phyloP scores from a whole-genome alignment of 2,113 vertebrate species.

The Mormoops blainvillei region DNA sequence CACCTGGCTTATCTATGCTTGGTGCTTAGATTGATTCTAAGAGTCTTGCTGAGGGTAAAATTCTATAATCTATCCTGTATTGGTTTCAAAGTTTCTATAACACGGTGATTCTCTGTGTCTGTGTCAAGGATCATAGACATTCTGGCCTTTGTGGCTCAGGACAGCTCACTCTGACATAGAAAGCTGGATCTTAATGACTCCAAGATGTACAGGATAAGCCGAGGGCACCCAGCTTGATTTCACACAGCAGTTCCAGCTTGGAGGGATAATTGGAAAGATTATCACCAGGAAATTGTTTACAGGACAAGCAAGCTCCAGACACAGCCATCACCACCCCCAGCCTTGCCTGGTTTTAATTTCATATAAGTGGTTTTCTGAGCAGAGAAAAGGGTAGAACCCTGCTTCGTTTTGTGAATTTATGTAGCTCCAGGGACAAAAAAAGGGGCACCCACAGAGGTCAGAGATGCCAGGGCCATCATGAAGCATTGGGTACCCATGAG shows the following conservation, averaged over 20 bases:
- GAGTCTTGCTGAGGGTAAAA: not conserved
- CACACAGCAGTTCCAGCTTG: constrained; percentile 40
- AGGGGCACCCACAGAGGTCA: not conserved
- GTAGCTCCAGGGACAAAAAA: not conserved
- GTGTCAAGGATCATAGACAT: not conserved
- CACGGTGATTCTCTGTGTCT: not conserved
- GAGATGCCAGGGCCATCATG: not conserved
- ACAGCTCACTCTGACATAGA: constrained; percentile 36
- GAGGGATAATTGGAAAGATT: constrained; percentile 64
- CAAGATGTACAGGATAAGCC: constrained; percentile 56
- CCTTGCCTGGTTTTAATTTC: constrained; percentile 51
- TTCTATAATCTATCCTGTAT: not conserved
- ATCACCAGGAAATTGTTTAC: constrained; percentile 69
- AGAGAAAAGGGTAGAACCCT: not conserved
- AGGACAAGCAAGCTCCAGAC: constrained; percentile 43
- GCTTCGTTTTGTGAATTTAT: not conserved
- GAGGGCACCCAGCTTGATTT: constrained; percentile 34
- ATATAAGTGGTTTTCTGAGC: constrained; percentile 16
- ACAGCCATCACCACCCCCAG: not conserved
- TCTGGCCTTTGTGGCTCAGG: not conserved
- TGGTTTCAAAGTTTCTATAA: not conserved
- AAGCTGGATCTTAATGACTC: constrained; percentile 46
- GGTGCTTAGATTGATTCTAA: not conserved
- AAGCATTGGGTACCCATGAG: not conserved
- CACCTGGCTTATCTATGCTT: not conserved